Base-by-base conservation (phyloP, 2,888 invertebrate species). In the Drosophila subquinaria region DNA sequence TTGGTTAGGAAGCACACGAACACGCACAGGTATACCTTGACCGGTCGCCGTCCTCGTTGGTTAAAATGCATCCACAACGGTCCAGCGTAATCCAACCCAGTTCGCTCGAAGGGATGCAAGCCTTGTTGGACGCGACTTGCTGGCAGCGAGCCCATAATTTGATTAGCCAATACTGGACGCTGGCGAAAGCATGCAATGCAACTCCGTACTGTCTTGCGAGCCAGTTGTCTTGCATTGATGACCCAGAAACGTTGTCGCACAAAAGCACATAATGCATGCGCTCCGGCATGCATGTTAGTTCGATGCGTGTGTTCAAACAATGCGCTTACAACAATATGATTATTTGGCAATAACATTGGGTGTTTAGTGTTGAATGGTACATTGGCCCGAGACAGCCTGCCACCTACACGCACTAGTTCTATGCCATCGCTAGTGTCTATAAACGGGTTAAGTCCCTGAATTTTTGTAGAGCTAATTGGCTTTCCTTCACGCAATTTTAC, bases 191-290 rank as follows among this genome's bases (percentile, higher is more conserved):
- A n/a, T 38, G 38, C 38, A 38, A n/a, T 38, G n/a, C 38, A 38
- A n/a, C 38, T 38, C 38, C 38, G 38, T n/a, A n/a, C 38, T n/a
- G 38, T n/a, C n/a, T 38, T 38, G 38, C 38, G n/a, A 38, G 38
- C n/a, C 6, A 38, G 38, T 38, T 38, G n/a, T 38, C 38, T 38
- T n/a, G 38, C 6, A n/a, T n/a, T 38, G 6, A 38, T 38, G 38
- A 38, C 38, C 38, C 38, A 38, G 38, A 38, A 38, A 6, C n/a
- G 38, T 38, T 38, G 38, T 38, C 38, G n/a, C 38, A 38, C 38
- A 38, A 38, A 38, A 38, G 38, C 38, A 38, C 38, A 38, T 38
- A 38, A 2, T n/a, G 38, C 38, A 38, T 38, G 38, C n/a, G n/a
- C 38, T 38, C n/a, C 38, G n/a, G 38, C n/a, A 38, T 38, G 38